Conservation (phyloP, 92 coral and sea anemone genomes). For the Paragorgia papillata region DNA sequence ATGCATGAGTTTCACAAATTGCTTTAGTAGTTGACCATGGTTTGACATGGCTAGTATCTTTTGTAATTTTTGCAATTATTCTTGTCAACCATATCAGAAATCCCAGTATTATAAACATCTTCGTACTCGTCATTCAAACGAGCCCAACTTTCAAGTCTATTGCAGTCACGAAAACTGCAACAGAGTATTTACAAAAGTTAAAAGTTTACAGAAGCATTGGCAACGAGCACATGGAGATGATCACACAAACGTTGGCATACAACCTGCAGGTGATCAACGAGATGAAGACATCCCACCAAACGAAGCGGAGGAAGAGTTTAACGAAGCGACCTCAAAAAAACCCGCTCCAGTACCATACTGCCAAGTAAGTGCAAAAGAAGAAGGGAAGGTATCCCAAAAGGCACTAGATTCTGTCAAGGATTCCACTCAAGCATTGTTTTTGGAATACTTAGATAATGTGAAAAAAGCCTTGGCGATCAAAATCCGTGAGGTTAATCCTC, state of each 20-base stretch:
- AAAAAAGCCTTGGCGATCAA: slow-evolving; percentile 42
- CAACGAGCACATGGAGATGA: slow-evolving; percentile 19
- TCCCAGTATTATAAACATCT: too few relatives aligned
- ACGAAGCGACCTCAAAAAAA: not conserved
- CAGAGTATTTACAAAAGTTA: slow-evolving; percentile 39
- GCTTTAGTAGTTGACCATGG: too few relatives aligned
- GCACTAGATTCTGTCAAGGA: slow-evolving; percentile 53
- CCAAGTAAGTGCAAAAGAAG: slow-evolving; percentile 43
- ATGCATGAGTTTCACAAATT: too few relatives aligned
- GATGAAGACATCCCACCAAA: not conserved
- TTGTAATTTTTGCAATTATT: too few relatives aligned
- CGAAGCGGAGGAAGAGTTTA: not conserved
- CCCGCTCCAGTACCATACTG: slow-evolving; percentile 32
- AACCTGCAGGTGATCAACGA: not conserved
- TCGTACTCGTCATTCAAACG: slow-evolving; percentile 10
- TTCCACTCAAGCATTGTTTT: slow-evolving; percentile 40
- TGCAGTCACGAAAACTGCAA: slow-evolving; percentile 29
- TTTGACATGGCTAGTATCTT: too few relatives aligned
- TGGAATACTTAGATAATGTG: slow-evolving; percentile 43
- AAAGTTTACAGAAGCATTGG: slow-evolving; percentile 33
- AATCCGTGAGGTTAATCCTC: slow-evolving; percentile 18
- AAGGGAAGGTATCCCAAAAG: slow-evolving; percentile 29
- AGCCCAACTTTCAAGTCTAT: too few relatives aligned
- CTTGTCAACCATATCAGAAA: too few relatives aligned
- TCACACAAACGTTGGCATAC: not conserved